Base-by-base conservation (phyloP, 2,888 invertebrate species). In the Microplitis deprimator region DNA sequence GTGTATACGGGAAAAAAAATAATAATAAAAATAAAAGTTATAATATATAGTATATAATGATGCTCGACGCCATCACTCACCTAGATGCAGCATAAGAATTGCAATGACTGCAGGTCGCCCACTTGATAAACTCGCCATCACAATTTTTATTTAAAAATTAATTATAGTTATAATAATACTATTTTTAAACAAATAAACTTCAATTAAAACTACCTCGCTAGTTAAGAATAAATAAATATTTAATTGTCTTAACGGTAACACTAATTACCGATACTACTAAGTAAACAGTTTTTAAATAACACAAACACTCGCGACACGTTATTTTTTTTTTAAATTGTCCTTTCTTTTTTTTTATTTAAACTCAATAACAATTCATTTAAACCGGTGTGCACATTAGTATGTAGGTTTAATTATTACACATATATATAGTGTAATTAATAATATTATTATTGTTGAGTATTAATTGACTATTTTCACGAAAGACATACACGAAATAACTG, bases 101-200 rank as follows among this genome's bases (percentile, higher is more conserved):
- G 82, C 81, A 80, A 81, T 77, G 75, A 75, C 82, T 77, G 83
- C 81, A 81, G 80, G 76, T 81, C 81, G 83, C 81, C 83, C 81
- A 77, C 80, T 83, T 80, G 82, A 84, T 86, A 70, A 77, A 77
- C 70, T 75, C 74, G 87, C 86, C 88, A 87, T 88, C 82, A 83
- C 82, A 75, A 71, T 8, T 13, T 8, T 50, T 50, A 10, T 50
- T 77, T 73, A 77, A 71, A 74, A 69, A 64, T 77, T 50, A 50
- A 50, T 50, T 50, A 50, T 13, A 50, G 13, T 50, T 50, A 50
- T 50, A 50, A 50, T 50, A 50, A 50, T 50, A 13, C 8, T 50
- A 29, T 13, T 41, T 10, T 41, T 41, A 41, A 41, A 41, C 10
- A 50, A 50, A 5, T 29, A 3, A 29, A 29, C 4, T 29, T 29